These are phyloP conservation scores for Rhopalosiphum maidis DNA, from an alignment of 1,140 invertebrate genomes.

Conservation along the genomic window DNA sequence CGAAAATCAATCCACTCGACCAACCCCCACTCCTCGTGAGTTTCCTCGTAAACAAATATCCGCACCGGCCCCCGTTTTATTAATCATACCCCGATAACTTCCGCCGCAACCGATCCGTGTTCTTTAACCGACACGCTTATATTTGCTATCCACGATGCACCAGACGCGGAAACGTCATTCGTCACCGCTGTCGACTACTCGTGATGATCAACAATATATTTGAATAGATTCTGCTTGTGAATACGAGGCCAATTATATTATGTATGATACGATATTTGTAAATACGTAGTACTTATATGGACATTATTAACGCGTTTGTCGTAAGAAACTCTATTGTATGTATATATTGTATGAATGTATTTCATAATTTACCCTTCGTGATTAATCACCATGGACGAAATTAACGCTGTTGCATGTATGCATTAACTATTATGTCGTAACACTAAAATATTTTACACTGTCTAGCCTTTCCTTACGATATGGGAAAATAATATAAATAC, in stretches of 20 bases:
- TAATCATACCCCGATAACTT: not conserved
- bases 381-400: not conserved
- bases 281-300: not conserved
- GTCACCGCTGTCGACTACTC: not conserved
- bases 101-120: not conserved
- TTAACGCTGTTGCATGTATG: not conserved
- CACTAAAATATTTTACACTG: too few relatives aligned
- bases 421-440: not conserved
- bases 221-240: not conserved
- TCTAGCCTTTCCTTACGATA: too few relatives aligned
- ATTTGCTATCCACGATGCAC: not conserved
- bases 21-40: not conserved
- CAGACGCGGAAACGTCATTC: not conserved
- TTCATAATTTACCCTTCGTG: not conserved
- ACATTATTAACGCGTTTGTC: not conserved
- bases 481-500: too few relatives aligned
- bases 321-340: not conserved
- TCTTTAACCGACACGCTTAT: not conserved
- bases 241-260: not conserved
- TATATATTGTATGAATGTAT: not conserved
- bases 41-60: not conserved
- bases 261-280: not conserved
- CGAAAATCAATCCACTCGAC: conserved; percentile 27
- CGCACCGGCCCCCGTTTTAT: not conserved
- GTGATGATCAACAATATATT: not conserved